Percentiles rank a stretch among this genome's conserved stretches.
phyloP scores from a whole-genome alignment of 2,888 invertebrate genomes.

The Scrobipalpa atriplicella region DNA sequence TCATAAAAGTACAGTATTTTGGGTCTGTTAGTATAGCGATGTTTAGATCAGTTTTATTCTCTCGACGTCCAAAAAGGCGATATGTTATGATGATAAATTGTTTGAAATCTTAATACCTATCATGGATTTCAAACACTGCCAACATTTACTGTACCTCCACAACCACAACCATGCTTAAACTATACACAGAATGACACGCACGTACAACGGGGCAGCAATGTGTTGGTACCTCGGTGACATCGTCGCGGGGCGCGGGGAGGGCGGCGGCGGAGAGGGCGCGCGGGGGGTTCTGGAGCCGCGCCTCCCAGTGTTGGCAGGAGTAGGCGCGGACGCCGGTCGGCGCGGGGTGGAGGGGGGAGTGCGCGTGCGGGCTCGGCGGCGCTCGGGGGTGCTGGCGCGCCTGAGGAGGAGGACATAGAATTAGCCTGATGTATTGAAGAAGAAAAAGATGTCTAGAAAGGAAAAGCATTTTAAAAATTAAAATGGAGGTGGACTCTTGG shows the following conservation, averaged over 20 bases:
- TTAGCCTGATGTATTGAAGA: background rate
- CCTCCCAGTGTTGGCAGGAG: constrained; percentile 84
- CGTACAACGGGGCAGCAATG: constrained; percentile 56
- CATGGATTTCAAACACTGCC: background rate
- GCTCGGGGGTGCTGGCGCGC: constrained; percentile 81
- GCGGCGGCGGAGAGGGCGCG: constrained; percentile 76
- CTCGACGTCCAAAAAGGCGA: no score
- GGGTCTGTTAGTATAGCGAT: no score
- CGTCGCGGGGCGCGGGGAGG: constrained; percentile 76
- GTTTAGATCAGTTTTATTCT: no score
- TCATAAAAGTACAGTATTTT: no score
- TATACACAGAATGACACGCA: constrained; percentile 49
- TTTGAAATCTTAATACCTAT: no score
- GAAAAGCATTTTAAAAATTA: background rate
- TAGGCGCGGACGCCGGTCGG: constrained; percentile 82
- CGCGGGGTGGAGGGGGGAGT: constrained; percentile 80
- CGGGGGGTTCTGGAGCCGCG: constrained; percentile 78
- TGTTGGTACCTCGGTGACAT: constrained; percentile 73
- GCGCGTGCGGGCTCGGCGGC: constrained; percentile 78
- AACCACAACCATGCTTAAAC: constrained; percentile 52
- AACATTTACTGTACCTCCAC: constrained; percentile 34
- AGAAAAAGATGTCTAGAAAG: no score
- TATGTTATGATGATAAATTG: no score
- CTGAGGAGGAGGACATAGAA: constrained; percentile 44
- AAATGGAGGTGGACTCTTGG: background rate